Evolutionary conservation across 2,113 vertebrate species (phyloP), one percentile per base, ranked within the genome.

Genomic region (Proteles cristata): DNA sequence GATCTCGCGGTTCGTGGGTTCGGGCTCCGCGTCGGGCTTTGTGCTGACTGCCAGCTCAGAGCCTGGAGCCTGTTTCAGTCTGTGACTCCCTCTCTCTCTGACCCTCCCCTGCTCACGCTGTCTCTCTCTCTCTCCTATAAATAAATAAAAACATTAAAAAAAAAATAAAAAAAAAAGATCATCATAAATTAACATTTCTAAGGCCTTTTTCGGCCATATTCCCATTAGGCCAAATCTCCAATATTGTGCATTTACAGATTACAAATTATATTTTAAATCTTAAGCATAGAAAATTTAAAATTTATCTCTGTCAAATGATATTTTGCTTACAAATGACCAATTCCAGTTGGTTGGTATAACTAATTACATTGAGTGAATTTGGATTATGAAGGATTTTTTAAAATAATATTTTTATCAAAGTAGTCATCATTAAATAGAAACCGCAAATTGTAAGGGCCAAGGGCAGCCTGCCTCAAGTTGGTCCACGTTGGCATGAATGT

Each of bases 291-390:
- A 92, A 15, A 84, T 66, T 55, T 11, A 65, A 89, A 43, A 21
- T 50, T 9, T 83, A 26, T 79, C 4, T 58, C 39, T 58, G 58
- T 92, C 50, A 88, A 45, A 65, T 87, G 17, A 31, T 35, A 74
- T 74, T 93, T 96, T 95, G 17, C 23, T 79, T 74, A 26, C 6
- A 88, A 12, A 12, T 45, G 10, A 69, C 31, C 26, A 39, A 28
- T 95, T 61, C 39, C 80, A 39, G 3, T 58, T 85, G 31, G 19
- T 74, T 5, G 14, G 2, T 71, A 31, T 79, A 2, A 81, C 71
- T 92, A 71, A 23, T 58, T 55, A 93, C 68, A 89, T 61, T 31
- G 31, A 77, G 31, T 76, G 17, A 31, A 93, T 85, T 96, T 98
- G 26, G 83, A 66, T 73, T 25, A 90, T 80, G 14, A 96, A 5